Base-by-base conservation (phyloP, 1,140 invertebrate genomes). In the Eupristina koningsbergeri region DNA sequence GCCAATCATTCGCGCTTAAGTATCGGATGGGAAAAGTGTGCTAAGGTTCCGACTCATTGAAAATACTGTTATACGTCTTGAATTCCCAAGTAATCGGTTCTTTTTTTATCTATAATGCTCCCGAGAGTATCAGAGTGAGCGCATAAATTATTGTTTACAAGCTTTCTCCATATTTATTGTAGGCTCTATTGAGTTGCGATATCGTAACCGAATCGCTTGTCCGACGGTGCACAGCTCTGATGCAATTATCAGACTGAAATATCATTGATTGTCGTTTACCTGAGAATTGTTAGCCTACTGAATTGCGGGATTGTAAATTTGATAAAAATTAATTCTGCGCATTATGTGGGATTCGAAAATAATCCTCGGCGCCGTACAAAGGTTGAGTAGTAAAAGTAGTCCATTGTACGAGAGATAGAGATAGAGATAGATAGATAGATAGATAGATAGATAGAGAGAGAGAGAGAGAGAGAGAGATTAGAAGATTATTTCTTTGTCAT, bases 21-120 rank as follows among this genome's bases (percentile, higher is more conserved):
- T 39, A 67, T 67, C 34, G 64, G 34, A 67, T 67, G 64, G 31
- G 64, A 67, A 67, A 67, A 67, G 29, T 36, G 64, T 36, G 64
- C 13, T 39, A 36, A 67, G 31, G 64, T 67, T 67, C 64, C 31
- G 34, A 67, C 15, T 67, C 64, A 67, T 36, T 36, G 64, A 19
- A 15, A 67, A 67, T 67, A 67, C 64, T 19, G 64, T 67, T 67
- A 67, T 67, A 34, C 64, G 64, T 17, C 64, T 67, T 67, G 64
- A 36, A 67, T 67, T 67, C 64, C 5, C 36, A 67, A 36, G 31
- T 34, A 36, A 19, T 19, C 34, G 64, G 19, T 67, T 15, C 31
- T 67, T 36, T 67, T 34, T 67, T 36, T n/a, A 1, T 0, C 15
- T 3, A 34, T n/a, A 29, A 31, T 17, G 17, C 34, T 19, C 31